Evolutionary conservation across 2,888 invertebrate genomes (phyloP).

Genomic region (Sphinx pinastri): DNA sequence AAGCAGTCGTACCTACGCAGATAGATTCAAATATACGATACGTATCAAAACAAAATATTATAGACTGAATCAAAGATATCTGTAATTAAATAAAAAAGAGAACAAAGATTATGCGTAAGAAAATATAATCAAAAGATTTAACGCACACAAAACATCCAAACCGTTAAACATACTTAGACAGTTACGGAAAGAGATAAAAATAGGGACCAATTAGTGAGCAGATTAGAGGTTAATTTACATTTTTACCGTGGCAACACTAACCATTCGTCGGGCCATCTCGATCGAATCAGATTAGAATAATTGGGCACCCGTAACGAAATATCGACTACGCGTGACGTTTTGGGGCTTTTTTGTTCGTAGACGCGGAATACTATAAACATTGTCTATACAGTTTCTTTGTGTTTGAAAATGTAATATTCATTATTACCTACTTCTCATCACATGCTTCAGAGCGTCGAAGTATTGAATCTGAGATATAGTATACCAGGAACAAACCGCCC

Average conservation of each 20-base stretch:
- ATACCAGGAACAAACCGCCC: too few relatives aligned
- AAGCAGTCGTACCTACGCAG: not conserved
- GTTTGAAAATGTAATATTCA: too few relatives aligned
- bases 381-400: not conserved
- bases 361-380: conserved; percentile 5
- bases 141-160: not conserved
- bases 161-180: conserved; percentile 25
- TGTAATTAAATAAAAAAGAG: not conserved
- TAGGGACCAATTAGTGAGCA: conserved; percentile 50
- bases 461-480: too few relatives aligned
- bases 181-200: conserved; percentile 37
- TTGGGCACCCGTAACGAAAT: conserved; percentile 24
- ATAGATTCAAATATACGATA: too few relatives aligned
- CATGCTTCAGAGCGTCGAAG: too few relatives aligned
- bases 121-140: not conserved
- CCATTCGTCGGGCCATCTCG: conserved; percentile 22
- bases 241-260: conserved; percentile 21
- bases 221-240: conserved; percentile 21
- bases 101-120: not conserved
- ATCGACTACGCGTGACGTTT: conserved; percentile 22
- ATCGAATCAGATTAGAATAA: conserved; percentile 26
- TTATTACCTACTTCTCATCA: too few relatives aligned
- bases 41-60: too few relatives aligned
- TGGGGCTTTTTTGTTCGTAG: conserved; percentile 1
- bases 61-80: too few relatives aligned